phyloP scores from a whole-genome alignment of 2,113 vertebrate genomes.

The Rhinolophus ferrumequinum region DNA sequence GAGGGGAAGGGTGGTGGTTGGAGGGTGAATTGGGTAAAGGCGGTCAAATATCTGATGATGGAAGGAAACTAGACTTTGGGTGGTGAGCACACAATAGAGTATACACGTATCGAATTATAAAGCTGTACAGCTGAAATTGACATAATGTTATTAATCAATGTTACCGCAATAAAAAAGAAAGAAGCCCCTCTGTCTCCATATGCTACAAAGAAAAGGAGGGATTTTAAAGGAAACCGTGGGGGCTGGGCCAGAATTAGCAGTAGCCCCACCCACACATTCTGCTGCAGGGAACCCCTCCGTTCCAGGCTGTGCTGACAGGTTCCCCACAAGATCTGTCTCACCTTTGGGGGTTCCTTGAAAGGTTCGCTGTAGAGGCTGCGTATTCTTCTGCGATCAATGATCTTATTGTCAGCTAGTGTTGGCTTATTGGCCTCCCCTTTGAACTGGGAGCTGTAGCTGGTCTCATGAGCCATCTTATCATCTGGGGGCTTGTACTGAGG shows the following conservation, averaged over 20 bases:
- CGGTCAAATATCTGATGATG: too few relatives aligned
- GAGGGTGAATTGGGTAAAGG: too few relatives aligned
- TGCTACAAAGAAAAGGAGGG: background rate
- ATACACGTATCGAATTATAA: too few relatives aligned
- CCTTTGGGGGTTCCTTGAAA: constrained; percentile 92
- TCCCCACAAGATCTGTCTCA: constrained; percentile 80
- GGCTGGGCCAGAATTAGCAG: background rate
- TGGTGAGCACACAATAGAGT: too few relatives aligned
- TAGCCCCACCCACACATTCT: fast-evolving
- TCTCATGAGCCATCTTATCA: constrained; percentile 91
- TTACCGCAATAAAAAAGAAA: too few relatives aligned
- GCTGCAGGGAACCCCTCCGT: background rate
- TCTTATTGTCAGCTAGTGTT: constrained; percentile 89
- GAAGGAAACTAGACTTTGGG: too few relatives aligned
- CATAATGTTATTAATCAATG: too few relatives aligned
- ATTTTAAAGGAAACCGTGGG: background rate
- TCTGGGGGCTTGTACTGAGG: constrained; percentile 94
- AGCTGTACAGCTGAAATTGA: too few relatives aligned
- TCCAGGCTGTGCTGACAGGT: background rate
- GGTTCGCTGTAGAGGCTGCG: constrained; percentile 97
- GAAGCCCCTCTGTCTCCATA: background rate
- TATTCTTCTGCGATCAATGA: constrained; percentile 94
- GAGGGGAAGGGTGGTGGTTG: too few relatives aligned
- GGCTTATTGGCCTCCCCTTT: constrained; percentile 91
- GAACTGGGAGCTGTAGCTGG: constrained; percentile 96